Base-by-base conservation (phyloP, 2,797 vertebrate species). In the Sebastes goodei region DNA sequence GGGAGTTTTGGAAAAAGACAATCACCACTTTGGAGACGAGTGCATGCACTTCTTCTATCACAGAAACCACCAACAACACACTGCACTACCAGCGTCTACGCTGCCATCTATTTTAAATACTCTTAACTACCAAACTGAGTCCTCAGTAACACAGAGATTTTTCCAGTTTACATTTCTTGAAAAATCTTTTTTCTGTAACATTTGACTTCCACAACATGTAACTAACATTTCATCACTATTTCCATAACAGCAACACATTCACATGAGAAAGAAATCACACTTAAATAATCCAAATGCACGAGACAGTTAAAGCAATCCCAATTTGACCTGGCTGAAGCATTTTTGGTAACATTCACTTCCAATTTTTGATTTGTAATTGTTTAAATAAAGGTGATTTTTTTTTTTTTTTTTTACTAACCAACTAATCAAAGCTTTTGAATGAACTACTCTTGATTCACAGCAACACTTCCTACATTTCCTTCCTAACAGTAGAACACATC, bases 21-120 rank as follows among this genome's bases (percentile, higher is more conserved):
- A 69, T 59, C 30, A 17, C 8, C 46, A 30, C 80, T 65, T 42
- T 53, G 23, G 35, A 86, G 49, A 81, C 71, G 1, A 46, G n/a
- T 53, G 27, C 78, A 88, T 79, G 85, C 78, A 63, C 42, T 32
- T 78, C 14, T 67, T 74, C 61, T 29, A 68, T 25, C 65, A 85
- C 70, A 69, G 17, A 76, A 76, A 59, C 60, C 9, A 27, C 15
- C 35, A 68, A 60, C 21, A 55, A 15, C 38, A 57, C 49, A 46
- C 20, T 6, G 25, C 46, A 20, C 42, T 46, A 77, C 25, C 29
- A 29, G 32, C 10, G 49, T 76, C 60, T 73, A 85, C 32, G 15
- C 21, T 30, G 10, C 5, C 10, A 59, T 61, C 73, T 71, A 78
- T 32, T 42, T 67, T 4, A 77, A 56, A 68, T 52, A 17, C 67